Base-by-base conservation (phyloP, 2,113 vertebrate species). In the Dicaeum eximium region DNA sequence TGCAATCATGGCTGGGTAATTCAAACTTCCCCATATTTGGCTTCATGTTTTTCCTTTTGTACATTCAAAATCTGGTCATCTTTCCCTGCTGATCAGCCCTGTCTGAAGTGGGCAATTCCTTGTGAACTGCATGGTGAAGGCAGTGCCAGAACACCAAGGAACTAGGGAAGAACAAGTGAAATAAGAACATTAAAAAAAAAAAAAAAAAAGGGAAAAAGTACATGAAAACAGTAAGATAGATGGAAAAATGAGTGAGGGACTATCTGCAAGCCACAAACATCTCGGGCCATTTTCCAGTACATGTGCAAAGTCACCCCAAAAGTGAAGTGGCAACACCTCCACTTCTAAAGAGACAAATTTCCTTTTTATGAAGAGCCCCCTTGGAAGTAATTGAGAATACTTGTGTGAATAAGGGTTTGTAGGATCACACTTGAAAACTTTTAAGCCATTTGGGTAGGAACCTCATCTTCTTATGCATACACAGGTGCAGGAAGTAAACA, bases 1-100 rank as follows among this genome's bases (percentile, higher is more conserved):
- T 90, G 86, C 37, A 69, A 23, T 91, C 60, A 90, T 40, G 48
- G 53, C 40, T 62, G 69, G 45, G 35, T 88, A 95, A 97, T 94
- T 94, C 96, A 91, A 94, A 38, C 30, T 80, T 25, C 35, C 57
- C 73, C 51, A 54, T 56, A 50, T 65, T 72, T 54, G 47, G n/a
- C 27, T 88, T 95, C 37, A n/a, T 83, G 42, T 9, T 79, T 92
- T 92, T 78, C 65, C 64, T 82, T 85, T 73, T 60, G 6, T 51
- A 40, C 47, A 37, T 40, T 79, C n/a, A 38, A 80, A 83, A 67
- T 56, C 16, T 42, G 13, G 38, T 18, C 1, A 1, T 73, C 78
- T 91, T 77, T 23, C 22, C 47, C 66, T 58, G 37, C 42, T 78
- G 47, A 48, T 84, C 57, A 38, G 19, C 30, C 35, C 47, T 57